Evolutionary conservation across 2,797 vertebrate species (phyloP).

Genomic region (Tragopan temminckii): DNA sequence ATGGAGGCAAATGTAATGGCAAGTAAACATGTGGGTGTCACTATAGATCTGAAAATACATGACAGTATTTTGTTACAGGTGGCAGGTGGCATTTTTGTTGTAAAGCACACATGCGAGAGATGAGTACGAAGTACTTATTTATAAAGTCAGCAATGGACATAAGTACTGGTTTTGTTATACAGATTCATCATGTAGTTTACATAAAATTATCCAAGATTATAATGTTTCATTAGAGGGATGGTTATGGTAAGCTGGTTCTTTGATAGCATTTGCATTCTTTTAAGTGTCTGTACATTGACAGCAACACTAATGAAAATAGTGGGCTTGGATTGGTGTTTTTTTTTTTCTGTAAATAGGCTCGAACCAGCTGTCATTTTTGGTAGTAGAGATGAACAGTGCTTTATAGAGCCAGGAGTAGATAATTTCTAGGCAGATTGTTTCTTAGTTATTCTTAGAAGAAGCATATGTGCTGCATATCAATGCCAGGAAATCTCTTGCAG

Average conservation of each 20-base stretch:
- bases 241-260: slow-evolving; percentile 24
- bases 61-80: slow-evolving; percentile 2
- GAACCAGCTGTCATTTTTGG: slow-evolving; percentile 52
- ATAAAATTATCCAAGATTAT: slow-evolving; percentile 47
- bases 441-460: slow-evolving; percentile 79
- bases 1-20: background rate
- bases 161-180: slow-evolving; percentile 12
- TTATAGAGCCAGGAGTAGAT: slow-evolving; percentile 53
- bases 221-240: slow-evolving; percentile 23
- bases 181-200: slow-evolving; percentile 12
- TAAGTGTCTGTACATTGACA: slow-evolving; percentile 35
- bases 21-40: background rate
- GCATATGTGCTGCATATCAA: slow-evolving; percentile 61
- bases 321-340: background rate
- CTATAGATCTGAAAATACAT: background rate
- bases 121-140: slow-evolving; percentile 26
- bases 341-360: slow-evolving; percentile 31
- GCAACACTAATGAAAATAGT: slow-evolving; percentile 40
- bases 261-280: slow-evolving; percentile 25
- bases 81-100: slow-evolving; percentile 34
- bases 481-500: slow-evolving; percentile 73
- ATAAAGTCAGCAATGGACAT: slow-evolving; percentile 10
- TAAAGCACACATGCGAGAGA: background rate
- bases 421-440: slow-evolving; percentile 74
- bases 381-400: slow-evolving; percentile 46